These are phyloP conservation scores for Cygnus olor DNA, from an alignment of 2,797 vertebrate species.

Conservation along the genomic window DNA sequence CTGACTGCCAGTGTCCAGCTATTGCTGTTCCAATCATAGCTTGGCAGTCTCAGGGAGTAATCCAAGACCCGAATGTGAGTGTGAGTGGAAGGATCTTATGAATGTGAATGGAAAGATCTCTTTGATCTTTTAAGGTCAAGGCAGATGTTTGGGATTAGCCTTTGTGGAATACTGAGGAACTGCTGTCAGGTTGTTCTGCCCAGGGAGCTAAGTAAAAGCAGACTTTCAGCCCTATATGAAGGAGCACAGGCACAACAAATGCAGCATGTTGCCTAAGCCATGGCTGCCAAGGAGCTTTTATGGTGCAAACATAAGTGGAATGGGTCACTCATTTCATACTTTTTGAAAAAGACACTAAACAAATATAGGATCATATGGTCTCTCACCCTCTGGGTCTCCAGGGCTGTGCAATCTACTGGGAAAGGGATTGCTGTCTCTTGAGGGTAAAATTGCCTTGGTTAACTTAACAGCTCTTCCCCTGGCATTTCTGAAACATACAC, in stretches of 20 bases:
- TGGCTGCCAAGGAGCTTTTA: neutral
- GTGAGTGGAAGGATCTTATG: neutral
- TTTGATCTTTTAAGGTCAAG: neutral
- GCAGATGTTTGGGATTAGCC: neutral
- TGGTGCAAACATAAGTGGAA: neutral
- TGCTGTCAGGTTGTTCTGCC: neutral
- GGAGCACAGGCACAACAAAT: neutral
- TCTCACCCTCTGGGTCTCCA: neutral
- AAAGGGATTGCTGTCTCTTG: neutral
- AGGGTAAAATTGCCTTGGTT: neutral
- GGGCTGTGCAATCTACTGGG: neutral
- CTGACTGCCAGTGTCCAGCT: too few species aligned
- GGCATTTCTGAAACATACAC: neutral
- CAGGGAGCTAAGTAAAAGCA: neutral
- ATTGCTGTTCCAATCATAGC: neutral
- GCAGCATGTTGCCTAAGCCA: rapidly evolving
- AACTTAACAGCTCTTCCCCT: neutral
- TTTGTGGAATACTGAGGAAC: neutral
- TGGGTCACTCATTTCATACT: neutral
- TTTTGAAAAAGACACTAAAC: neutral
- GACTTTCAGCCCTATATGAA: neutral
- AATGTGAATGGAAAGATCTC: neutral
- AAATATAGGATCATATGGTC: neutral
- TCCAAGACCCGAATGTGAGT: neutral
- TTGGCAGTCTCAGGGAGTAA: neutral